Percentiles rank a stretch among this genome's conserved stretches.
Evolutionary conservation across 1,140 invertebrate genomes (phyloP).

Genomic region (Eueides isabella): DNA sequence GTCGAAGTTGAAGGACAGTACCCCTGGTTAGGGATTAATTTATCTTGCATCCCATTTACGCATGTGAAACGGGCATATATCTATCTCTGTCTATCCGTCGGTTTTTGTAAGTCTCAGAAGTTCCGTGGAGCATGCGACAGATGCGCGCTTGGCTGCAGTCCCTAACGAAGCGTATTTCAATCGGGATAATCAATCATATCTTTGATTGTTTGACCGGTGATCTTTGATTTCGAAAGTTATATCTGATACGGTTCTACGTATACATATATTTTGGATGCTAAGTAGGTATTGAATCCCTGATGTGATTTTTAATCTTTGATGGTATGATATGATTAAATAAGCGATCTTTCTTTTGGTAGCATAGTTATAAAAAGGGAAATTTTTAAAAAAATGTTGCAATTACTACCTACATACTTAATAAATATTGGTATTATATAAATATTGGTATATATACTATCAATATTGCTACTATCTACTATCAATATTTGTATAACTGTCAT

Average conservation of each 20-base stretch:
- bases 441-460: too few species aligned
- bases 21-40: constrained; percentile 60
- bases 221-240: constrained; percentile 55
- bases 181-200: constrained; percentile 79
- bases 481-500: too few species aligned
- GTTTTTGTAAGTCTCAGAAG: constrained; percentile 78
- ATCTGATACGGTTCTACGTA: constrained; percentile 36
- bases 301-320: background rate
- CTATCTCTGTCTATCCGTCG: constrained; percentile 59
- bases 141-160: constrained; percentile 75
- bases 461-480: too few species aligned
- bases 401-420: too few species aligned
- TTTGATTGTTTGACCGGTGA: constrained; percentile 73
- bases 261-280: background rate
- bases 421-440: too few species aligned
- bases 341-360: background rate
- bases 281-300: constrained; percentile 5
- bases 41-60: constrained; percentile 51
- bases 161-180: constrained; percentile 76
- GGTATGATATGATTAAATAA: background rate
- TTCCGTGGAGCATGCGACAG: constrained; percentile 76
- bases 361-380: too few species aligned
- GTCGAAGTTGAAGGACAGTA: constrained; percentile 61
- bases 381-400: too few species aligned
- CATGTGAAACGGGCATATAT: constrained; percentile 39